Evolutionary conservation across 2,888 invertebrate genomes (phyloP), one percentile per base, ranked within the genome.

Genomic region (Capitulum mitella): DNA sequence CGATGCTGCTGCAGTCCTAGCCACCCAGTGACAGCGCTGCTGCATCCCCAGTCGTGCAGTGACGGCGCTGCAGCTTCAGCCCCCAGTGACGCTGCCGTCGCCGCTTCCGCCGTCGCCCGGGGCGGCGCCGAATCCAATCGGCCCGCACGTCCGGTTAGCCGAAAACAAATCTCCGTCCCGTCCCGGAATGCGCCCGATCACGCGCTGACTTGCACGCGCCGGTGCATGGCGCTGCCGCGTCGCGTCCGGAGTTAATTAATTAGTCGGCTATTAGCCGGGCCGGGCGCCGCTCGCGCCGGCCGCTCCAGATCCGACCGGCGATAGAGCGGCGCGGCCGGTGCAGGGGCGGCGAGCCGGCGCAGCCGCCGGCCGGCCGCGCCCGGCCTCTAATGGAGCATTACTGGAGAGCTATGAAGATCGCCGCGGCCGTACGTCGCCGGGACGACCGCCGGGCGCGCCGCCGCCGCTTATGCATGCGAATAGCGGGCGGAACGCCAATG

Each of bases 181-280:
- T 32, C 16, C 32, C 32, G 61, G 61, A 61, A 61, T 61, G 61
- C 32, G 61, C 61, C 14, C 32, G 12, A 8, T 61, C 61, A 61
- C 61, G 14, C n/a, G 6, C 61, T 61, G 61, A 61, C 61, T 61
- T 61, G 61, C 61, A 61, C 32, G 32, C 61, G 5, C 16, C 10
- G 12, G 12, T 32, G 32, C 61, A 32, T 32, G 32, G 61, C 61
- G n/a, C 6, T 61, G 61, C n/a, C 32, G 61, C 61, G 32, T 61
- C 32, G 61, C 16, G 61, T 32, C 61, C 61, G 61, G 61, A 32
- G 61, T 32, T 61, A 61, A 61, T 61, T 61, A 61, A 61, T 61
- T 61, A 61, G 32, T 16, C 61, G 61, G 61, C 61, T 32, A 61
- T 61, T 61, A 61, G n/a, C 61, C 26, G 54, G 22, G 3, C 22